phyloP scores from a whole-genome alignment of 1,140 invertebrate species.

The Temnothorax longispinosus region DNA sequence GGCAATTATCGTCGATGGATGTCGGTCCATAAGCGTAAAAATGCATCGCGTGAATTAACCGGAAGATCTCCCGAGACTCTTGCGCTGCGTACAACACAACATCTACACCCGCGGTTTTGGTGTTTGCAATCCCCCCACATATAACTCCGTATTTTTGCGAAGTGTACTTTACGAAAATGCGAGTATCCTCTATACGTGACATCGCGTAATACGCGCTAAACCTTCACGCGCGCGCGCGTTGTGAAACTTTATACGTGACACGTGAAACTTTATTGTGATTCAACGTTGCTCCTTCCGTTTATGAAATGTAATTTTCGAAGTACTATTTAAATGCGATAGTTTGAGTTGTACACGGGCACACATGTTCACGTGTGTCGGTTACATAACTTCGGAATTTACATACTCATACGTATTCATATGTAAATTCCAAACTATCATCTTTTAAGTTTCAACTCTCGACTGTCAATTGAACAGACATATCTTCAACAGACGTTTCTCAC shows the following conservation, averaged over 20 bases:
- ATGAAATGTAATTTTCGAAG: constrained; percentile 11
- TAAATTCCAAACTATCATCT: constrained; percentile 25
- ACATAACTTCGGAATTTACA: background rate
- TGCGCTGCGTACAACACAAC: background rate
- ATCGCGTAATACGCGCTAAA: constrained; percentile 5
- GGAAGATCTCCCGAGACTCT: background rate
- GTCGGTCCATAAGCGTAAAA: constrained; percentile 23
- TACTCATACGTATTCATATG: background rate
- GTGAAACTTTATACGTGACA: constrained; percentile 35
- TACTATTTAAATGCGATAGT: constrained; percentile 18
- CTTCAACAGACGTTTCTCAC: background rate
- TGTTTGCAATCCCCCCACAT: background rate
- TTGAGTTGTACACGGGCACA: background rate
- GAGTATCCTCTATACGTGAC: constrained; percentile 17
- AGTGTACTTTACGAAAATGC: constrained; percentile 11
- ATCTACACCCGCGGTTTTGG: background rate
- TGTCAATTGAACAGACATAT: background rate
- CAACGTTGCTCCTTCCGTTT: background rate
- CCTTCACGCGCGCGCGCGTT: background rate
- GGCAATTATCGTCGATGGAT: constrained; percentile 12
- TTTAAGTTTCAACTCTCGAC: background rate
- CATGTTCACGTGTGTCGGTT: background rate
- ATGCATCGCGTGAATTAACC: constrained; percentile 31
- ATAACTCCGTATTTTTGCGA: constrained; percentile 26
- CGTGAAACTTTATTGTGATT: constrained; percentile 30